Conservation (phyloP, 2,113 vertebrate genomes). For the Sprattus sprattus region DNA sequence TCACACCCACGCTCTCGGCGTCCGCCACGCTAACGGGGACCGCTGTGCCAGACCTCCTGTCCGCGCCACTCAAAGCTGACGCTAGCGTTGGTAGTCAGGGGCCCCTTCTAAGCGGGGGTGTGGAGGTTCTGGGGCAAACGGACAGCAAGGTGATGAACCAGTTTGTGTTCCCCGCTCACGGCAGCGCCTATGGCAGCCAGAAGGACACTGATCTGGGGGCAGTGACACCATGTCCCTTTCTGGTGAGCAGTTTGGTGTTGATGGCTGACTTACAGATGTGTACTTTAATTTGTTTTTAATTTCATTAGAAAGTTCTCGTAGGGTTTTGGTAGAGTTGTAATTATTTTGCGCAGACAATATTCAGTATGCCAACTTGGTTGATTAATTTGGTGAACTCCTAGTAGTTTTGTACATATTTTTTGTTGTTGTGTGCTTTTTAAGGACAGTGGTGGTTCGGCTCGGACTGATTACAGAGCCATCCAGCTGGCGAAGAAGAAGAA, state of each 20-base stretch:
- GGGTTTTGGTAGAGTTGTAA: not conserved
- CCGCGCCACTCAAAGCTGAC: slow-evolving; percentile 73
- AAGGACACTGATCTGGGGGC: slow-evolving; percentile 77
- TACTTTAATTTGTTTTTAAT: not conserved
- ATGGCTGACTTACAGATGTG: not conserved
- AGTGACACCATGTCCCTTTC: slow-evolving; percentile 76
- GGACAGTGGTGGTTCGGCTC: slow-evolving; percentile 91
- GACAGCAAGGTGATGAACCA: slow-evolving; percentile 78
- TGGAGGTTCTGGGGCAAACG: slow-evolving; percentile 72
- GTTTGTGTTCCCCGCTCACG: slow-evolving; percentile 78
- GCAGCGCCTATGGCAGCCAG: slow-evolving; percentile 75
- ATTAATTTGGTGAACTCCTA: too few species aligned
- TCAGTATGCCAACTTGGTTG: not conserved
- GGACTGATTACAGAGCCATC: slow-evolving; percentile 95
- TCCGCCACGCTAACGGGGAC: slow-evolving; percentile 64
- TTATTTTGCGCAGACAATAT: not conserved
- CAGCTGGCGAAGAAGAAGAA: slow-evolving; percentile 91
- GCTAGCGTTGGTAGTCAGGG: slow-evolving; percentile 57
- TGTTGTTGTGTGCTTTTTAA: slow-evolving; percentile 57
- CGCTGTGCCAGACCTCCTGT: slow-evolving; percentile 73
- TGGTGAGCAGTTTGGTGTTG: slow-evolving; percentile 71
- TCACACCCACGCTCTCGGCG: slow-evolving; percentile 63
- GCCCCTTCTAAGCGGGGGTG: slow-evolving; percentile 68
- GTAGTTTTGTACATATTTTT: not conserved
- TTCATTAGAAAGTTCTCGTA: not conserved